Percentiles rank a stretch among this genome's conserved stretches.
Conservation (phyloP, 1,140 invertebrate genomes). For the Artemia franciscana region DNA sequence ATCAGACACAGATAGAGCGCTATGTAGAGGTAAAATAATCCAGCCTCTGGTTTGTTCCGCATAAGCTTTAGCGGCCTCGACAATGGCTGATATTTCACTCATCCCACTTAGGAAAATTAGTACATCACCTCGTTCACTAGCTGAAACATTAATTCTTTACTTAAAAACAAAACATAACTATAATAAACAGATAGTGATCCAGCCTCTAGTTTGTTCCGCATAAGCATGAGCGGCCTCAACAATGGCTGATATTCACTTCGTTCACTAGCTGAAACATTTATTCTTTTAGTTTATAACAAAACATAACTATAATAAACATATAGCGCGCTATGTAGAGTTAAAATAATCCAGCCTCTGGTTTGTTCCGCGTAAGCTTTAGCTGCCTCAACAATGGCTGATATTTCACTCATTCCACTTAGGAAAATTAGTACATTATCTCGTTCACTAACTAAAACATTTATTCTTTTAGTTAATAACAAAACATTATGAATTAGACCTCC, state of each 20-base stretch:
- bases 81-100: slow-evolving; percentile 73
- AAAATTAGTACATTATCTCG: slow-evolving; percentile 90
- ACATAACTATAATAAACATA: slow-evolving; percentile 4
- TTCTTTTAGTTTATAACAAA: neutral
- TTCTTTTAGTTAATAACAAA: slow-evolving; percentile 4
- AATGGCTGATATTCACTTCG: slow-evolving; percentile 37
- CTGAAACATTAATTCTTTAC: slow-evolving; percentile 27
- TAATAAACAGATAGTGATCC: slow-evolving; percentile 52
- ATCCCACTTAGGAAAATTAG: slow-evolving; percentile 91
- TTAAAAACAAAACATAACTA: too few species aligned
- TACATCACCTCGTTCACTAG: slow-evolving; percentile 72
- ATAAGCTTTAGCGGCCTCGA: slow-evolving; percentile 67
- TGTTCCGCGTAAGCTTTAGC: slow-evolving; percentile 58
- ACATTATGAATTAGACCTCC: slow-evolving; percentile 6
- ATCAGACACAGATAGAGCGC: slow-evolving; percentile 68
- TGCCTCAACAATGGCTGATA: slow-evolving; percentile 71
- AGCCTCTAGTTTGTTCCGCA: slow-evolving; percentile 47
- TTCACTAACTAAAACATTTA: slow-evolving; percentile 35
- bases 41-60: slow-evolving; percentile 53
- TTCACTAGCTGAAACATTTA: slow-evolving; percentile 1
- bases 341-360: slow-evolving; percentile 70
- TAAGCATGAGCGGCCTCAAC: slow-evolving; percentile 70
- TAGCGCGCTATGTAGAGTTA: slow-evolving; percentile 77
- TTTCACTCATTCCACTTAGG: slow-evolving; percentile 85
- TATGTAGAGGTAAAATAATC: slow-evolving; percentile 88